Evolutionary conservation across 2,797 vertebrate species (phyloP), one percentile per base, ranked within the genome.

Genomic region (Australoheros facetus): DNA sequence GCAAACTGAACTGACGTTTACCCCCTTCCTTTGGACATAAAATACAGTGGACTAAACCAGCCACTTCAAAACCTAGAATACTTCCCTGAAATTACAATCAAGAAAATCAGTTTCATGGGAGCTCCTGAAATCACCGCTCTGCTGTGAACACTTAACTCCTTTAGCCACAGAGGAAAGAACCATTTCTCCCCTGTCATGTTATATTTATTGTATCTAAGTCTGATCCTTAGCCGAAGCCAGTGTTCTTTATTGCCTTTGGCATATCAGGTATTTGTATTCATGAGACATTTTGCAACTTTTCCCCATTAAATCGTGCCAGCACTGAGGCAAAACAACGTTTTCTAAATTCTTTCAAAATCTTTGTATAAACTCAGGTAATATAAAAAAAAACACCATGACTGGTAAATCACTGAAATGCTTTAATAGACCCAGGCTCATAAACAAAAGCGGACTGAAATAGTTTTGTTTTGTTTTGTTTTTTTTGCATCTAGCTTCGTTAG

Each of bases 41-140:
- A 85, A 84, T 37, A 74, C 80, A 58, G 56, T 73, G 42, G 39
- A 59, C 45, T 51, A 71, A 58, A 87, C 7, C 13, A 79, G 69
- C 58, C 85, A 85, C 82, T 89, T 91, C 51, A 87, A 87, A 88
- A 64, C 71, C 71, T 30, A 13, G 17, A 48, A 58, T 19, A 16
- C 78, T 88, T 72, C 26, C 56, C 60, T 11, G 6, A 84, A 86
- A 86, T 69, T 81, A 72, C 85, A 90, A 89, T 90, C 77, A 90
- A 66, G 71, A 56, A 70, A 82, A 85, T 84, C 62, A 74, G 78
- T 84, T 85, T 77, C 55, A 62, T 85, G 86, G 82, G 55, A 72
- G 88, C 85, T 88, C 78, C 81, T 82, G 57, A 76, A 88, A 86
- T 86, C 80, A 60, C 72, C 73, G 59, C 71, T 54, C 76, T 32